Evolutionary conservation across 2,888 invertebrate genomes (phyloP), one percentile per base, ranked within the genome.

Genomic region (Tinea trinotella): DNA sequence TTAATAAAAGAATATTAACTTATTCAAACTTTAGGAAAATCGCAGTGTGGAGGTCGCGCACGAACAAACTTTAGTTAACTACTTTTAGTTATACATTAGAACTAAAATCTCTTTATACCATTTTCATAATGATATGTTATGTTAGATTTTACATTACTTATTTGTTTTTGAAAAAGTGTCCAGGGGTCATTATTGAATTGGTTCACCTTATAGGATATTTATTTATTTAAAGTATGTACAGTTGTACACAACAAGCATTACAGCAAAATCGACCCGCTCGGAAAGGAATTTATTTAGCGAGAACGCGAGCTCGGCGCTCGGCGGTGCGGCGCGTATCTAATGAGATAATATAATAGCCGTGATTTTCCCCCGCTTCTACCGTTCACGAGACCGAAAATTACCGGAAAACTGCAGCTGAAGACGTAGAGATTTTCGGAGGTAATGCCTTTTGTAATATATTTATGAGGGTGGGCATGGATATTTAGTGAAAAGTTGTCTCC

Each of bases 261-360:
- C 70, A 73, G 67, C 71, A 68, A 70, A 74, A 76, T 77, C 71
- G 71, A 67, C 70, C 40, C 68, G 67, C 61, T 68, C 66, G 67
- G 67, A 70, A 71, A 68, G 71, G 73, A 82, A 81, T 81, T 81
- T 79, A 80, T 82, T 76, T 75, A 72, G 76, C 73, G 72, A 71
- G 71, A 71, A 73, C 69, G 70, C 70, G 70, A 68, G 70, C 66
- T 69, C 69, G 68, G 70, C 64, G 68, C 66, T 67, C 68, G 66
- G 69, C 71, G 67, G 65, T 68, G 72, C 71, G 71, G 76, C 82
- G 76, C 82, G 79, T 80, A 69, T 78, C 82, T 85, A 84, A 85
- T 82, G 83, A 81, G 81, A 82, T 83, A 84, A 84, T 79, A 78
- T 82, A 80, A 85, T 84, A 82, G 79, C 77, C 74, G 76, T 70